Conservation (phyloP, 2,888 invertebrate species). For the Lepas anatifera region DNA sequence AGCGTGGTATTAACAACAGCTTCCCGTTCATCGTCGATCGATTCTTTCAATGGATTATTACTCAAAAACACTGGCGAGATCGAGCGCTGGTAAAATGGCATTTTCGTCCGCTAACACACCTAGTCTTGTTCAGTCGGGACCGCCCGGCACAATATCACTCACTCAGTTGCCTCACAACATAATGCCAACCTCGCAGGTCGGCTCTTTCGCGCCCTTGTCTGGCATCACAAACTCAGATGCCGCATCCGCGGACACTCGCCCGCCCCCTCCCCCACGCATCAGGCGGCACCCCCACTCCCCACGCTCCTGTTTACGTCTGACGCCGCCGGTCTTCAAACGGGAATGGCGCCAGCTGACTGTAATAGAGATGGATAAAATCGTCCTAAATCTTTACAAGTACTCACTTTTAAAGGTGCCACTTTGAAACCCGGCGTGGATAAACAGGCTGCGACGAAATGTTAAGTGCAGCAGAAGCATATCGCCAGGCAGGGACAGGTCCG, state of each 20-base stretch:
- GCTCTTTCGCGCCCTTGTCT: no score
- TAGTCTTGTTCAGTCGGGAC: not conserved
- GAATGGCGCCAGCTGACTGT: not conserved
- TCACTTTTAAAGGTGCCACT: no score
- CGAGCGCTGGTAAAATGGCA: not conserved
- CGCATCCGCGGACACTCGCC: no score
- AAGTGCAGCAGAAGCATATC: no score
- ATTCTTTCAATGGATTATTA: not conserved
- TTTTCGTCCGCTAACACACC: not conserved
- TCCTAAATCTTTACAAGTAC: no score
- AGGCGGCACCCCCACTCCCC: no score
- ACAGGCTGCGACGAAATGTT: no score
- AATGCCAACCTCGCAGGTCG: no score
- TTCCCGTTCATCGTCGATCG: slow-evolving; percentile 58
- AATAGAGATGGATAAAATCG: not conserved
- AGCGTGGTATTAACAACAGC: slow-evolving; percentile 76
- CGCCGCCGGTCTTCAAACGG: not conserved
- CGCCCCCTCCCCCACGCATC: not conserved
- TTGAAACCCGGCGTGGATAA: no score
- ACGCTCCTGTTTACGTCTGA: not conserved
- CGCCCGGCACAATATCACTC: not conserved
- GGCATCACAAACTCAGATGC: no score
- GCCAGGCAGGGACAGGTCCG: no score
- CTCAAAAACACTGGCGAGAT: not conserved
- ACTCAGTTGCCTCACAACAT: no score